Percentiles rank a stretch among this genome's conserved stretches.
These are phyloP conservation scores for Diloba caeruleocephala DNA, from an alignment of 2,888 invertebrate species.

Conservation along the genomic window DNA sequence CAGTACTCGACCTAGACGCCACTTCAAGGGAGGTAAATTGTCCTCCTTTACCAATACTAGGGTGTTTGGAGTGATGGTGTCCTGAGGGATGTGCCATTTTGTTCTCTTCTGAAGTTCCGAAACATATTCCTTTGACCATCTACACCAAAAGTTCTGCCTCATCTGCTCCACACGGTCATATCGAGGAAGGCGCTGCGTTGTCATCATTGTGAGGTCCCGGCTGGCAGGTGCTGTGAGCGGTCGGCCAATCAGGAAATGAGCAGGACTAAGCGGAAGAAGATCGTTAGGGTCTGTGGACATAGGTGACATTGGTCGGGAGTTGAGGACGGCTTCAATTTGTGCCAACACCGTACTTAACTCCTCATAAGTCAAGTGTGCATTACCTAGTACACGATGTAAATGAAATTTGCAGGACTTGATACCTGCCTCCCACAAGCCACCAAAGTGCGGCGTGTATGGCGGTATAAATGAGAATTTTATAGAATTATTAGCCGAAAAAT, in stretches of 20 bases:
- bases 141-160: constrained; percentile 6
- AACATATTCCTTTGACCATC: constrained; percentile 5
- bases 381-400: not conserved
- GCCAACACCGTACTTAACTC: not conserved
- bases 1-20: constrained; percentile 5
- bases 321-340: constrained; percentile 10
- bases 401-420: constrained; percentile 6
- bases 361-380: not conserved
- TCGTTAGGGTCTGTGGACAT: not conserved
- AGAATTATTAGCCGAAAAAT: not conserved
- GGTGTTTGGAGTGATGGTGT: not conserved
- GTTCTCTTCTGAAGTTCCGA: constrained; percentile 8
- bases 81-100: constrained; percentile 1
- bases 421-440: constrained; percentile 14
- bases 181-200: constrained; percentile 1
- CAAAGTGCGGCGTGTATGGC: constrained; percentile 9
- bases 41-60: not conserved
- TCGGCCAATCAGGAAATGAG: not conserved
- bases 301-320: constrained; percentile 3
- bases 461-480: constrained; percentile 11
- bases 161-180: constrained; percentile 10
- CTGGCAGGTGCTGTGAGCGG: constrained; percentile 2
- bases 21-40: constrained; percentile 6
- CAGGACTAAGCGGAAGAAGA: not conserved
- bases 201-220: not conserved